Conservation (phyloP, 2,797 vertebrate genomes). For the Sternarchorhynchus goeldii region DNA sequence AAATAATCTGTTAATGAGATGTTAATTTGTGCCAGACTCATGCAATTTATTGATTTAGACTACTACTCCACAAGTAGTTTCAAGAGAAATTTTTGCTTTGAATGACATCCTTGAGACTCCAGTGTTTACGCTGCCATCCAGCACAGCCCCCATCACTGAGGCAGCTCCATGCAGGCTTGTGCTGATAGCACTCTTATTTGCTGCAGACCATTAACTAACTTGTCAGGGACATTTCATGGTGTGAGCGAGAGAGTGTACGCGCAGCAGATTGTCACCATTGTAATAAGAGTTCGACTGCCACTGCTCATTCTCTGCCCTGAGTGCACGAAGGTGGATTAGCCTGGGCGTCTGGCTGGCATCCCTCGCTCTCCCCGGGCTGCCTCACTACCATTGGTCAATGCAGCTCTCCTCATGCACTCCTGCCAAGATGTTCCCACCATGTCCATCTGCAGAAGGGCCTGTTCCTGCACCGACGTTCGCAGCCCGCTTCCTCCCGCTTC, state of each 20-base stretch:
- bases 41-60: slow-evolving; percentile 38
- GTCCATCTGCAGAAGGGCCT: slow-evolving; percentile 77
- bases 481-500: slow-evolving; percentile 60
- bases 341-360: slow-evolving; percentile 70
- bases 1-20: slow-evolving; percentile 6
- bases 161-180: slow-evolving; percentile 3
- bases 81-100: slow-evolving; percentile 6
- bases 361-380: slow-evolving; percentile 69
- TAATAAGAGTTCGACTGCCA: slow-evolving; percentile 59
- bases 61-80: neutral
- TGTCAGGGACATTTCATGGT: slow-evolving; percentile 60
- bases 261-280: slow-evolving; percentile 66
- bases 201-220: slow-evolving; percentile 23
- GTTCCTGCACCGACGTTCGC: slow-evolving; percentile 66
- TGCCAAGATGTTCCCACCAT: slow-evolving; percentile 78
- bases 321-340: slow-evolving; percentile 67
- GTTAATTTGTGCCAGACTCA: slow-evolving; percentile 33
- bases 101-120: slow-evolving; percentile 20
- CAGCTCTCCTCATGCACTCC: slow-evolving; percentile 74
- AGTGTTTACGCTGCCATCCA: neutral
- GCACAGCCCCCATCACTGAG: neutral
- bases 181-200: slow-evolving; percentile 8
- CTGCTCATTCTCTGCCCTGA: slow-evolving; percentile 63
- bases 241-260: slow-evolving; percentile 53
- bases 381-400: slow-evolving; percentile 74